phyloP scores from a whole-genome alignment of 2,888 invertebrate genomes.

The Erebia epiphron region DNA sequence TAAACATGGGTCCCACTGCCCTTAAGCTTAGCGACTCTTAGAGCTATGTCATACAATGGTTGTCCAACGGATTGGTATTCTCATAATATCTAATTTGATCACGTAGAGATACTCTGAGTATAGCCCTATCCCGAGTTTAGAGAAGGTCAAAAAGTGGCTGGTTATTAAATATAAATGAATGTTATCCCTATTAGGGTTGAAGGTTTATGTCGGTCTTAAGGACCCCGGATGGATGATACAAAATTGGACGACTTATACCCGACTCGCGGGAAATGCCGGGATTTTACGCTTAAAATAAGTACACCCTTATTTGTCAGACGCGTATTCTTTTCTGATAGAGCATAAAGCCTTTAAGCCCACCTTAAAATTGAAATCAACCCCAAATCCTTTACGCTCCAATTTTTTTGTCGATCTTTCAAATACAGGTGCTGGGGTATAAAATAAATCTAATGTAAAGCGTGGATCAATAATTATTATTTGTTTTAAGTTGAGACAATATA shows the following conservation, averaged over 20 bases:
- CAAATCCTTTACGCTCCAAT: slow-evolving; percentile 30
- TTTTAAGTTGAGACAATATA: no score
- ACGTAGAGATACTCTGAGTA: no score
- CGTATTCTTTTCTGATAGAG: slow-evolving; percentile 35
- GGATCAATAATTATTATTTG: not conserved
- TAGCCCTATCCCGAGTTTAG: not conserved
- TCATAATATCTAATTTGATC: no score
- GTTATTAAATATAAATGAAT: slow-evolving; percentile 9
- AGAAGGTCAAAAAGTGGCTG: not conserved
- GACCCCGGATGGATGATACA: slow-evolving; percentile 15
- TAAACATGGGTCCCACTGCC: no score
- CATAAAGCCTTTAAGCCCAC: slow-evolving; percentile 38
- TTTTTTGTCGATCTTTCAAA: slow-evolving; percentile 30
- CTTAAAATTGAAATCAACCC: slow-evolving; percentile 38
- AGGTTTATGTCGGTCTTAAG: slow-evolving; percentile 14
- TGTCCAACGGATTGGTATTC: no score
- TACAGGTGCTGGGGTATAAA: slow-evolving; percentile 5
- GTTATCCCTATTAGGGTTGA: slow-evolving; percentile 5
- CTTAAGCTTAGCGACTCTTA: no score
- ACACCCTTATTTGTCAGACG: slow-evolving; percentile 31
- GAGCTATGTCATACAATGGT: no score
- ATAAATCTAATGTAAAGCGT: not conserved
- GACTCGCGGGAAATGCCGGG: slow-evolving; percentile 12
- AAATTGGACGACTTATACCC: slow-evolving; percentile 23
- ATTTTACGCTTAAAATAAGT: slow-evolving; percentile 26